Base-by-base conservation (phyloP, 2,888 invertebrate species). In the Hoplodrina blanda region DNA sequence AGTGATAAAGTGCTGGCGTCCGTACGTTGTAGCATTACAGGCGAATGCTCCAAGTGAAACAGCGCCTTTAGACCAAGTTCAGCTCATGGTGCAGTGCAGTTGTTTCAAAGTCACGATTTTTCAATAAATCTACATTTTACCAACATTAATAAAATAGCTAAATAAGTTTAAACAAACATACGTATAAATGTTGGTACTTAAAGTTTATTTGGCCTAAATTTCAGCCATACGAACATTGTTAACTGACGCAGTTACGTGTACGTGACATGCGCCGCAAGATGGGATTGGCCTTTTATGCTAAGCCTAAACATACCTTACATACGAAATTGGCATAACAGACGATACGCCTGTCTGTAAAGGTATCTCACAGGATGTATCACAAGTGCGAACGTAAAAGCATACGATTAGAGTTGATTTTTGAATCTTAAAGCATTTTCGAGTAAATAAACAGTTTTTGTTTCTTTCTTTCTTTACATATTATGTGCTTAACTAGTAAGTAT, bases 31-130 rank as follows among this genome's bases (percentile, higher is more conserved):
- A 3, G 7, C 37, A 37, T 37, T 8, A 8, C 8, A 33, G 33
- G 37, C 33, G 7, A 33, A 33, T 33, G 33, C 37, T 37, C 8
- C 8, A 6, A 8, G 8, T 37, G 37, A 37, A 8, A 8, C 8
- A 37, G 8, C 37, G 8, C 37, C 37, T 37, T 37, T 37, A 54
- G 37, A 30, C 19, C 1, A 19, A 62, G 44, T 62, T 62, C 46
- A 60, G 61, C 46, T 80, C 76, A 76, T 80, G 50, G 75, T 67
- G 60, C 62, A 17, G 50, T 67, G 13, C 50, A 37, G 56, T 62
- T 46, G 44, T 67, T 55, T 41, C 25, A 11, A 30, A 54, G 62
- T 67, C 80, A 76, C 80, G 80, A 67, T 33, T 44, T 54, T 60
- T n/a, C 30, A 80, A 75, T 67, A 30, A 62, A 59, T 56, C 33